Percentiles rank a stretch among this genome's conserved stretches.
Conservation (phyloP, 2,888 invertebrate species). For the Melieria picta region DNA sequence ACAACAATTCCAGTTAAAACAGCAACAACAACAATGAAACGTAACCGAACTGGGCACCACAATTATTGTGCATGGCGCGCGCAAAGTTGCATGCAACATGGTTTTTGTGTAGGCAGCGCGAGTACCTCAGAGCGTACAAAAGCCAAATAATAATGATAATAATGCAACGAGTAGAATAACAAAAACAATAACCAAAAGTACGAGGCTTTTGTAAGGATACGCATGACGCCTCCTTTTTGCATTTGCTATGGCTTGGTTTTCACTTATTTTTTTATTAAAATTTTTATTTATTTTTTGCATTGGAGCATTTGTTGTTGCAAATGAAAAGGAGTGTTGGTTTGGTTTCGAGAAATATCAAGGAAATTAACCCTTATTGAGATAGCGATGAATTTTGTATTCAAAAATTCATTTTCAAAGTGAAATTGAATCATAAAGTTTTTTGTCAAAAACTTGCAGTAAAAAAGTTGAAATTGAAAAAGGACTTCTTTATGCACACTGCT, state of each 20-base stretch:
- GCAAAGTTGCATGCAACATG: too few relatives aligned
- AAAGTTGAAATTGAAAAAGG: too few relatives aligned
- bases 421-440: too few relatives aligned
- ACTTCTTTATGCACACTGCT: too few relatives aligned
- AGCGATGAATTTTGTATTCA: too few relatives aligned
- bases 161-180: not conserved
- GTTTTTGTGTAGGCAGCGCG: too few relatives aligned
- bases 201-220: constrained; percentile 23
- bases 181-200: not conserved
- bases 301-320: not conserved
- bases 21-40: not conserved
- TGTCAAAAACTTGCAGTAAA: too few relatives aligned
- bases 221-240: constrained; percentile 24
- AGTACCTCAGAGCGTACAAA: too few relatives aligned
- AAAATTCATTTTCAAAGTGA: too few relatives aligned
- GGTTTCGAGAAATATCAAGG: too few relatives aligned
- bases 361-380: too few relatives aligned
- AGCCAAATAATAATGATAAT: too few relatives aligned
- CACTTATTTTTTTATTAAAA: not conserved
- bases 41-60: not conserved
- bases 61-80: constrained; percentile 24
- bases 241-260: not conserved
- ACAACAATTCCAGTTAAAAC: not conserved
- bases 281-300: not conserved
- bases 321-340: not conserved